phyloP scores from a whole-genome alignment of 1,140 invertebrate species.

The Zaprionus taronus region DNA sequence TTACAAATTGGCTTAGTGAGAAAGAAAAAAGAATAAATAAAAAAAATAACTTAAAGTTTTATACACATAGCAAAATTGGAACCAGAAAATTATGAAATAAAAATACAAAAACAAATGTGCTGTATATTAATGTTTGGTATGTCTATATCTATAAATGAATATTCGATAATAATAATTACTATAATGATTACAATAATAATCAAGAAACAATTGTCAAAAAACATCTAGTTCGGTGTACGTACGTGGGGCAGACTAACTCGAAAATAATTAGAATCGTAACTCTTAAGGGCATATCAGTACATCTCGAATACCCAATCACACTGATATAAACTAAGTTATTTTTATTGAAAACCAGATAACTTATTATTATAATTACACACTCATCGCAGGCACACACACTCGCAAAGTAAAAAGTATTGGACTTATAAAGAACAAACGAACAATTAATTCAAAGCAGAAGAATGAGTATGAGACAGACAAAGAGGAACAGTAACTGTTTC shows the following conservation, averaged over 20 bases:
- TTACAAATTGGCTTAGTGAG: conserved; percentile 79
- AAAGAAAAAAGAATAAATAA: conserved; percentile 24
- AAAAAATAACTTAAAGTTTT: conserved; percentile 74
- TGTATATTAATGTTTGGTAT: conserved; percentile 77
- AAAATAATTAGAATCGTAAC: conserved; percentile 63
- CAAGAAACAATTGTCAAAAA: conserved; percentile 59
- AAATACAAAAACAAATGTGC: conserved; percentile 47
- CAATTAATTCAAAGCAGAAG: conserved; percentile 31
- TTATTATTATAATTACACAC: conserved; percentile 59
- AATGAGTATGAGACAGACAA: conserved; percentile 1
- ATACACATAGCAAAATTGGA: conserved; percentile 78
- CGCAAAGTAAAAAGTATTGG: conserved; percentile 70
- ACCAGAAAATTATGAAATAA: conserved; percentile 52
- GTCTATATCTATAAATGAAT: conserved; percentile 80
- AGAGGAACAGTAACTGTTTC: conserved; percentile 65
- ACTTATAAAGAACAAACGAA: conserved; percentile 67
- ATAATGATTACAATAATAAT: conserved; percentile 34
- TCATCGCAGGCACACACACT: conserved; percentile 34
- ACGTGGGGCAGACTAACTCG: conserved; percentile 51
- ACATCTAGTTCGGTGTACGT: conserved; percentile 62
- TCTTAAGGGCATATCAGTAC: conserved; percentile 76
- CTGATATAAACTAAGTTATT: conserved; percentile 80
- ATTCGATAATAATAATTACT: conserved; percentile 53
- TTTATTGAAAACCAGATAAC: conserved; percentile 53
- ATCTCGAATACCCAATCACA: conserved; percentile 42